Conservation (phyloP, 2,113 vertebrate species). For the Mugil cephalus region DNA sequence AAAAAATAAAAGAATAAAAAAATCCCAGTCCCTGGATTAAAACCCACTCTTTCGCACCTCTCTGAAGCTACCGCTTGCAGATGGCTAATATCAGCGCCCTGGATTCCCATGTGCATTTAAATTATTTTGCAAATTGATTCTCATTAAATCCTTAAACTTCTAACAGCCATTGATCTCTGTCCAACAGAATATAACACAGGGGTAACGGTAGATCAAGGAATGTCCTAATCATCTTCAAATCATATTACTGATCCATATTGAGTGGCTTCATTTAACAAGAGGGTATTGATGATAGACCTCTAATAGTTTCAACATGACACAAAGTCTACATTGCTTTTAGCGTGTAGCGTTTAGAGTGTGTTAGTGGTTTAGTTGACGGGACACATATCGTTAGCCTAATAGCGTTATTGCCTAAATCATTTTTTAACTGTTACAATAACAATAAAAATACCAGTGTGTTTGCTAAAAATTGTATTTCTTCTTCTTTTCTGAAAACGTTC, state of each 20-base stretch:
- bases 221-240: conserved; percentile 37
- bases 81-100: conserved; percentile 12
- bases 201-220: not conserved
- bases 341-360: not conserved
- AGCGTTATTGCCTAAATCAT: too few relatives aligned
- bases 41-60: not conserved
- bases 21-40: not conserved
- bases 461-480: too few relatives aligned
- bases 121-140: conserved; percentile 34
- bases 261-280: conserved; percentile 34
- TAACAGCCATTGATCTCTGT: conserved; percentile 35
- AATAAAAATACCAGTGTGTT: too few relatives aligned
- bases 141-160: conserved; percentile 20
- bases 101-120: conserved; percentile 9
- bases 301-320: conserved; percentile 3
- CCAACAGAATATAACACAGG: conserved; percentile 1
- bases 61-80: not conserved
- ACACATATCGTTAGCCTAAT: too few relatives aligned
- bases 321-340: not conserved
- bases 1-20: conserved; percentile 26
- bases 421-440: too few relatives aligned
- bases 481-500: too few relatives aligned
- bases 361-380: not conserved
- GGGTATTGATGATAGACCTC: conserved; percentile 25
- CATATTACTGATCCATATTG: conserved; percentile 25